Percentiles rank a stretch among this genome's conserved stretches.
These are phyloP conservation scores for Temnopleurus reevesii DNA, from an alignment of 53 echinoderm and acorn worm species.

Conservation along the genomic window DNA sequence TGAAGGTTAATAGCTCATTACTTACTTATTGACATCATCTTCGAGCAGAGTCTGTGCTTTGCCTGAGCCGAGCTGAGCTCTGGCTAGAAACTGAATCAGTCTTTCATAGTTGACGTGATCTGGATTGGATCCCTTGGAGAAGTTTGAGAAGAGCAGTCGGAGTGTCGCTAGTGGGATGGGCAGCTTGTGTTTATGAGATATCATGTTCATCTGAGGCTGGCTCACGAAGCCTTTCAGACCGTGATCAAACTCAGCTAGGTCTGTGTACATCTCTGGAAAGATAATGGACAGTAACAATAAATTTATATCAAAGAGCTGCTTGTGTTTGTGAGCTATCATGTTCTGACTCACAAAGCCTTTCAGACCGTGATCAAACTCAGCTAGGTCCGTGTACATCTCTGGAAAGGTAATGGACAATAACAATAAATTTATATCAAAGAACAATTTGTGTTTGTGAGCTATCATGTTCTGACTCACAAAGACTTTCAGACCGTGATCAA, in stretches of 20 bases:
- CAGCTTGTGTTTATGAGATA: conserved; percentile 75
- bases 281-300: no score
- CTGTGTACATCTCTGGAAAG: conserved; percentile 91
- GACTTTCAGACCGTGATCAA: conserved; percentile 79
- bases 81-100: conserved; percentile 91
- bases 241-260: conserved; percentile 88
- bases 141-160: conserved; percentile 87
- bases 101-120: conserved; percentile 94
- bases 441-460: conserved; percentile 76
- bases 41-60: conserved; percentile 89
- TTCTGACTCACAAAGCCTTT: conserved; percentile 84
- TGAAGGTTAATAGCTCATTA: no score
- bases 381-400: conserved; percentile 88
- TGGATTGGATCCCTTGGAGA: conserved; percentile 77
- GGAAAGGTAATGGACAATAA: no score
- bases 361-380: conserved; percentile 87
- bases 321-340: conserved; percentile 82
- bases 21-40: conserved; percentile 88
- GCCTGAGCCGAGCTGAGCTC: conserved; percentile 90
- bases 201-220: conserved; percentile 90
- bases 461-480: conserved; percentile 91
- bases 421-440: no score
- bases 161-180: conserved; percentile 74
- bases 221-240: conserved; percentile 79
- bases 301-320: conserved; percentile 78